A percentile compares a stretch with the other conserved stretches of the same genome.
Evolutionary conservation across 2,113 vertebrate genomes (phyloP).

Genomic region (Salvelinus alpinus): DNA sequence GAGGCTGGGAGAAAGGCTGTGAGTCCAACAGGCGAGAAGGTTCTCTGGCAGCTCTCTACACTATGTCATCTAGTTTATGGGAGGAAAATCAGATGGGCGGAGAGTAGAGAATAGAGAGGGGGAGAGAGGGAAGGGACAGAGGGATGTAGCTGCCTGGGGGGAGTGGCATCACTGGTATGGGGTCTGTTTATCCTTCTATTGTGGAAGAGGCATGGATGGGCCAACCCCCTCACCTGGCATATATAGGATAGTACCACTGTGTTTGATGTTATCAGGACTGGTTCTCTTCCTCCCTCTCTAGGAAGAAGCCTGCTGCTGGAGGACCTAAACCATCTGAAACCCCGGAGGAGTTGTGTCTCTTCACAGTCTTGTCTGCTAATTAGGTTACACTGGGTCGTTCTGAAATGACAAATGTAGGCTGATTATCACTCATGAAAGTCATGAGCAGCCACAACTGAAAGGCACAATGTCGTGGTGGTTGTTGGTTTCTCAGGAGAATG

Average conservation of each 20-base stretch:
- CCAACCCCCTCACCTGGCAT: background rate
- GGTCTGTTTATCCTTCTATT: background rate
- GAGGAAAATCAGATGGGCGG: slow-evolving; percentile 54
- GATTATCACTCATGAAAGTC: too few relatives aligned
- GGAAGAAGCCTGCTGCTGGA: too few relatives aligned
- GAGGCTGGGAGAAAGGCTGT: slow-evolving; percentile 8
- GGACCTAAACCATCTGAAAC: too few relatives aligned
- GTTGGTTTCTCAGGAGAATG: too few relatives aligned
- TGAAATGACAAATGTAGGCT: too few relatives aligned
- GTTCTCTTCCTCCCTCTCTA: background rate
- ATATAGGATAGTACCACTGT: too few relatives aligned
- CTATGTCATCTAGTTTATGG: slow-evolving; percentile 71
- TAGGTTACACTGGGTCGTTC: too few relatives aligned
- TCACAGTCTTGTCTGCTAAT: too few relatives aligned
- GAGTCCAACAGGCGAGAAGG: background rate
- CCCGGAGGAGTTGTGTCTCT: too few relatives aligned
- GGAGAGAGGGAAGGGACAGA: background rate
- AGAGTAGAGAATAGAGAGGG: background rate
- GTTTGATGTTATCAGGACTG: too few relatives aligned
- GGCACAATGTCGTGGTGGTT: too few relatives aligned
- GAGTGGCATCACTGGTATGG: background rate
- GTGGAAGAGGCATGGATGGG: background rate
- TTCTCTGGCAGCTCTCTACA: slow-evolving; percentile 21
- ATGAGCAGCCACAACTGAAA: too few relatives aligned
- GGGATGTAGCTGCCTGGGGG: background rate